phyloP scores from a whole-genome alignment of 64 coral and sea anemone species.

The Stichodactyla mertensii region DNA sequence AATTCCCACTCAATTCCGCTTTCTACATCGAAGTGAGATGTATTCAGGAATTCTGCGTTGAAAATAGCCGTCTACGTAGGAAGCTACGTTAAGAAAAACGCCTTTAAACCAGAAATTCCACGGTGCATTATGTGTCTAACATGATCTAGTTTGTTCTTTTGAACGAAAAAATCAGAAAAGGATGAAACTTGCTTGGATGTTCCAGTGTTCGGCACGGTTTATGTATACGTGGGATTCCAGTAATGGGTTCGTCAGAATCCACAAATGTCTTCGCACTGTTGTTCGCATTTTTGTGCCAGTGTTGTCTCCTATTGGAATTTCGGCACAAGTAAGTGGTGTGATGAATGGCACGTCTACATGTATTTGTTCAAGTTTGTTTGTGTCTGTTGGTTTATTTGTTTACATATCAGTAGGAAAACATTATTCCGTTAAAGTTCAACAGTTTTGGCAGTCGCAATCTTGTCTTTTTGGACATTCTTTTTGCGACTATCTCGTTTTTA shows the following conservation, averaged over 20 bases:
- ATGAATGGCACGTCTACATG: background rate
- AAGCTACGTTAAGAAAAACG: too few relatives aligned
- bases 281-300: background rate
- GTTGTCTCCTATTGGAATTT: conserved; percentile 8
- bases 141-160: too few relatives aligned
- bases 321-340: background rate
- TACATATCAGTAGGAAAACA: background rate
- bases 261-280: background rate
- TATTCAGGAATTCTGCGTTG: too few relatives aligned
- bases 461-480: background rate
- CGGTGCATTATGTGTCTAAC: too few relatives aligned
- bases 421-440: background rate
- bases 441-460: background rate
- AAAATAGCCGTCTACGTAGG: too few relatives aligned
- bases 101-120: too few relatives aligned
- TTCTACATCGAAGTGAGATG: background rate
- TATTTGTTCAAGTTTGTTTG: background rate
- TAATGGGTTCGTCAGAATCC: background rate
- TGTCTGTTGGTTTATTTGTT: conserved; percentile 14
- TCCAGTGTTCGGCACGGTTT: background rate
- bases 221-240: background rate
- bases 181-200: too few relatives aligned
- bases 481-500: background rate
- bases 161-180: too few relatives aligned
- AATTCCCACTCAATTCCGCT: background rate